Percentiles rank a stretch among this genome's conserved stretches.
Evolutionary conservation across 2,888 invertebrate genomes (phyloP).

Genomic region (Sesia apiformis): DNA sequence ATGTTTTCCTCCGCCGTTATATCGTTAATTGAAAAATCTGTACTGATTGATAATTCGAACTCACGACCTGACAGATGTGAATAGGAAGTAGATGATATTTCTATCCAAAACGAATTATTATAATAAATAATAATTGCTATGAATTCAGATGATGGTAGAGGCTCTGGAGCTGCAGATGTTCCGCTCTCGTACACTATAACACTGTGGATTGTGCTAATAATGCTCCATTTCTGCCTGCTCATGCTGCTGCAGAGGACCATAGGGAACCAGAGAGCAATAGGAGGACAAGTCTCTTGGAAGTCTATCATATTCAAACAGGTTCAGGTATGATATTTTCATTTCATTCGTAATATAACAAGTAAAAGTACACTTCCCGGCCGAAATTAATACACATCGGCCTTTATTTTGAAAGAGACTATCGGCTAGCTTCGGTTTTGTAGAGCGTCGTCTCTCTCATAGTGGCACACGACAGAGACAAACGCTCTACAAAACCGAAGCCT

Average conservation of each 20-base stretch:
- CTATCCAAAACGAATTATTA: too few relatives aligned
- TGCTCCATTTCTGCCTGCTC: conserved; percentile 38
- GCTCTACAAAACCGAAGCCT: too few relatives aligned
- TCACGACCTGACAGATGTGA: too few relatives aligned
- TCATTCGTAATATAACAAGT: background rate
- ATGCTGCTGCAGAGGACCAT: conserved; percentile 54
- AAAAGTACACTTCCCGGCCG: background rate
- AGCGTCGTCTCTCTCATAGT: too few relatives aligned
- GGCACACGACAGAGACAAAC: too few relatives aligned
- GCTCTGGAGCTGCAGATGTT: conserved; percentile 8
- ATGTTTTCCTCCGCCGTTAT: too few relatives aligned
- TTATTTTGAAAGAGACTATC: background rate
- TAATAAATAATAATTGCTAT: too few relatives aligned
- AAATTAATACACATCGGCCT: too few relatives aligned
- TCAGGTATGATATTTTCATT: conserved; percentile 21
- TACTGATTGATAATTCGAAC: too few relatives aligned
- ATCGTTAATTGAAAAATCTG: too few relatives aligned
- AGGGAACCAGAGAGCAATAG: conserved; percentile 39
- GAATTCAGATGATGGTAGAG: conserved; percentile 4
- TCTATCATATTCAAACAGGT: conserved; percentile 46
- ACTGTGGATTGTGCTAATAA: conserved; percentile 39
- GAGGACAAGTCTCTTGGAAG: conserved; percentile 54
- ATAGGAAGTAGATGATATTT: too few relatives aligned
- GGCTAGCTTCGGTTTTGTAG: too few relatives aligned
- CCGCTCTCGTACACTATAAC: conserved; percentile 29